A percentile compares a stretch with the other conserved stretches of the same genome.
Conservation (phyloP, 2,113 vertebrate genomes). For the Burhinus bistriatus region DNA sequence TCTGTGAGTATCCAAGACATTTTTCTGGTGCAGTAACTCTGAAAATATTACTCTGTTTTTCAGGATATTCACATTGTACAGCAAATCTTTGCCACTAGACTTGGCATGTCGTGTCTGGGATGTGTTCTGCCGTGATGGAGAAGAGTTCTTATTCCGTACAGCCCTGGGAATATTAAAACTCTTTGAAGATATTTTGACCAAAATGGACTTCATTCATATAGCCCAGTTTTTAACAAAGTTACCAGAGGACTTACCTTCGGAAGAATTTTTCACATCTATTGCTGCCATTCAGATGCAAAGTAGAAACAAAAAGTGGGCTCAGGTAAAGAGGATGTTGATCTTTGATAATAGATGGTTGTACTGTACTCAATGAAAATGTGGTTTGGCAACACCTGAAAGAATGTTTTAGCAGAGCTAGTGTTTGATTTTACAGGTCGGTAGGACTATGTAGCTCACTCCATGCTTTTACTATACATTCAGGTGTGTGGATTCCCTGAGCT, state of each 20-base stretch:
- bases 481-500: neutral
- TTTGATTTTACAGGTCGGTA: neutral
- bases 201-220: constrained; percentile 97
- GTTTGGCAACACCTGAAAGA: neutral
- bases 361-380: neutral
- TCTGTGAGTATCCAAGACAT: neutral
- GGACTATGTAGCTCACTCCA: neutral
- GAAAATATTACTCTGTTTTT: neutral
- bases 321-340: constrained; percentile 70
- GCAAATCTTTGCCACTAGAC: constrained; percentile 91
- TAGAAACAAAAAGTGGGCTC: constrained; percentile 91
- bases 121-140: constrained; percentile 92
- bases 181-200: constrained; percentile 88
- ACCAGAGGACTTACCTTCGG: constrained; percentile 84
- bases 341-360: neutral
- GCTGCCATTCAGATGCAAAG: constrained; percentile 88
- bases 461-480: neutral
- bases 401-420: neutral
- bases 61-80: constrained; percentile 97
- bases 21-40: neutral
- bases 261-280: constrained; percentile 88
- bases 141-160: constrained; percentile 95
- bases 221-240: constrained; percentile 95
- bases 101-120: constrained; percentile 96
- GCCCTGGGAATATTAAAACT: constrained; percentile 89